These are phyloP conservation scores for Knipowitschia caucasica DNA, from an alignment of 2,797 vertebrate species.

Conservation along the genomic window DNA sequence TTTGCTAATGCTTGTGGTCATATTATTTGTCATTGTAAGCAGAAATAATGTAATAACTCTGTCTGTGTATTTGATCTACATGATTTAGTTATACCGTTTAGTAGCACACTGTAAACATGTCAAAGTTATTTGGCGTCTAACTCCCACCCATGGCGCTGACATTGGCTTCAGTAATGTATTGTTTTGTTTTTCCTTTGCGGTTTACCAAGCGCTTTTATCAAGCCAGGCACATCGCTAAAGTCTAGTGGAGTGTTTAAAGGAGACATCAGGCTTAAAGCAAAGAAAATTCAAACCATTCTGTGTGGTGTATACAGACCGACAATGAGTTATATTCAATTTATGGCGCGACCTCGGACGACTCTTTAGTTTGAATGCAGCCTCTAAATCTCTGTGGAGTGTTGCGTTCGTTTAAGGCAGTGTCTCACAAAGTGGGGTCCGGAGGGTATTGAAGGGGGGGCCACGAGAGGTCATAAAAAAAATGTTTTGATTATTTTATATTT, in stretches of 20 bases:
- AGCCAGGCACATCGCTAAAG: not conserved
- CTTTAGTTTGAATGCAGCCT: conserved; percentile 14
- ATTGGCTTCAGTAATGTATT: conserved; percentile 27
- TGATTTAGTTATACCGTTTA: not conserved
- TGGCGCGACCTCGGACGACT: conserved; percentile 24
- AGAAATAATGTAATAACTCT: not conserved
- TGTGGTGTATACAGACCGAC: conserved; percentile 29
- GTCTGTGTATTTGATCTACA: not conserved
- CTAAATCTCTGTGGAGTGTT: conserved; percentile 6
- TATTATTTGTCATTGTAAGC: not conserved
- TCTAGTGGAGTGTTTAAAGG: conserved; percentile 23
- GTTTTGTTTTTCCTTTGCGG: conserved; percentile 21
- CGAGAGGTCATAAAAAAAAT: no score
- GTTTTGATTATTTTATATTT: no score
- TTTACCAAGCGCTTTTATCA: conserved; percentile 22
- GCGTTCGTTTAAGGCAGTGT: conserved; percentile 23
- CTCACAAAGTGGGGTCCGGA: no score
- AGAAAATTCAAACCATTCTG: conserved; percentile 37
- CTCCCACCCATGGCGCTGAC: conserved; percentile 12
- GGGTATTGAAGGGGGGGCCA: no score
- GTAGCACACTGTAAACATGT: not conserved
- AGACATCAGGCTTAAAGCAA: conserved; percentile 41
- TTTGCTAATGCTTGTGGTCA: not conserved
- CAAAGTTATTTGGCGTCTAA: conserved; percentile 14
- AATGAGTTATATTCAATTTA: conserved; percentile 45